Conservation (phyloP, 1,140 invertebrate species). For the Drosophila bifasciata region DNA sequence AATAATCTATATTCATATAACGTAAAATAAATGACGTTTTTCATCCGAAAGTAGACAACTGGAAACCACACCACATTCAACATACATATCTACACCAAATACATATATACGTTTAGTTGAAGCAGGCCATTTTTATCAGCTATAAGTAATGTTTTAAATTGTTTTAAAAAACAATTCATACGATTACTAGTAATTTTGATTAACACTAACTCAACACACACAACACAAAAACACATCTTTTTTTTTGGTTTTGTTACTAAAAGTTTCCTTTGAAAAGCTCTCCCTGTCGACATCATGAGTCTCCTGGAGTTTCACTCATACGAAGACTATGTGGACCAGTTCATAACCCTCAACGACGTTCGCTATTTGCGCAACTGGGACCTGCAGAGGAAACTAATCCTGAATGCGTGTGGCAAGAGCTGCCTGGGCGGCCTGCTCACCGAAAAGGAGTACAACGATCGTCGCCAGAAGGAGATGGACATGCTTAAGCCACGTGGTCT, state of each 20-base stretch:
- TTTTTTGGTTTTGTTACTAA: slow-evolving; percentile 3
- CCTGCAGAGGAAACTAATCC: slow-evolving; percentile 25
- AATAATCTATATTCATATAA: too few species aligned
- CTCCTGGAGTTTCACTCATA: slow-evolving; percentile 22
- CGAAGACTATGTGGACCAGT: slow-evolving; percentile 48
- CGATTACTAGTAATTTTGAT: slow-evolving; percentile 10
- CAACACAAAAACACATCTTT: slow-evolving; percentile 9
- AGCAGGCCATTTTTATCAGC: slow-evolving; percentile 21
- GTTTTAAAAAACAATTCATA: slow-evolving; percentile 15
- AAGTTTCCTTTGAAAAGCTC: neutral
- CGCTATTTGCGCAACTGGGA: slow-evolving; percentile 35
- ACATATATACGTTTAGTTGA: too few species aligned
- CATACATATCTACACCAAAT: too few species aligned
- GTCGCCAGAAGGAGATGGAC: slow-evolving; percentile 3
- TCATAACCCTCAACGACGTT: slow-evolving; percentile 36
- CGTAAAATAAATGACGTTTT: too few species aligned
- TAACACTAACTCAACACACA: slow-evolving; percentile 2
- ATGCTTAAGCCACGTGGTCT: slow-evolving; percentile 8
- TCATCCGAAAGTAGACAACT: too few species aligned
- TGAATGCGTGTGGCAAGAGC: slow-evolving; percentile 27
- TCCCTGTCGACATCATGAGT: slow-evolving; percentile 19
- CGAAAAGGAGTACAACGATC: slow-evolving; percentile 20
- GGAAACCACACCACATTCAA: too few species aligned
- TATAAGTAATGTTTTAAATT: slow-evolving; percentile 28
- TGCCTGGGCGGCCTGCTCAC: slow-evolving; percentile 41